These are phyloP conservation scores for Todus mexicanus DNA, from an alignment of 2,797 vertebrate species.

Conservation along the genomic window DNA sequence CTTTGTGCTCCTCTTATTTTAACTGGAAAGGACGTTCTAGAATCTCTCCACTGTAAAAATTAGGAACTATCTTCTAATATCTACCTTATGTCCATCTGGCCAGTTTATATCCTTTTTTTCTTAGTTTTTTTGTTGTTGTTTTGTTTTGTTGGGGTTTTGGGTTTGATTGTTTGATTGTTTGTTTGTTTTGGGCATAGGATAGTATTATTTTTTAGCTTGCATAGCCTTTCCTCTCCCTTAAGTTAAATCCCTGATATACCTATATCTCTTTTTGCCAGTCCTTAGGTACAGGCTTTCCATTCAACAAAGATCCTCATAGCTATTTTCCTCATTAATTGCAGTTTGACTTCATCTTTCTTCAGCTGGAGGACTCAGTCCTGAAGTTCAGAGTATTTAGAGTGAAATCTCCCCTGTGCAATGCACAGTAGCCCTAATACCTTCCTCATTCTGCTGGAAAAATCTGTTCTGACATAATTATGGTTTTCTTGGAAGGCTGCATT, in stretches of 20 bases:
- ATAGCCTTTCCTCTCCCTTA: background rate
- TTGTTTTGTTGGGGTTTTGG: too few species aligned
- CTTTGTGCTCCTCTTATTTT: background rate
- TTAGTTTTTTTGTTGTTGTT: background rate
- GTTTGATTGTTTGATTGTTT: too few species aligned
- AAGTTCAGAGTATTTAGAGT: background rate
- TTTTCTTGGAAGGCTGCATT: background rate
- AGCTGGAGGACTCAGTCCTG: background rate
- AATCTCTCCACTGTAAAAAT: background rate
- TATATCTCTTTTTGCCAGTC: background rate
- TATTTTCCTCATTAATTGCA: background rate
- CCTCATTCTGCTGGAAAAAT: background rate
- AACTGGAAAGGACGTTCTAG: background rate
- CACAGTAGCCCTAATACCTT: background rate
- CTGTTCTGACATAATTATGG: background rate
- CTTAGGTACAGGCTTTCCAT: background rate
- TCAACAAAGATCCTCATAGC: background rate
- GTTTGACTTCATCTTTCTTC: background rate
- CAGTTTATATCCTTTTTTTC: background rate
- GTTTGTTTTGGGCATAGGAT: background rate
- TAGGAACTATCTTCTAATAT: background rate
- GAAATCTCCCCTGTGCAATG: background rate
- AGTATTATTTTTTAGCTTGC: background rate
- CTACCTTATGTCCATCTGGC: background rate
- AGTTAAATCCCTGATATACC: background rate